Percentiles rank a stretch among this genome's conserved stretches.
Conservation (phyloP, 2,888 invertebrate genomes). For the Scrobipalpa costella region DNA sequence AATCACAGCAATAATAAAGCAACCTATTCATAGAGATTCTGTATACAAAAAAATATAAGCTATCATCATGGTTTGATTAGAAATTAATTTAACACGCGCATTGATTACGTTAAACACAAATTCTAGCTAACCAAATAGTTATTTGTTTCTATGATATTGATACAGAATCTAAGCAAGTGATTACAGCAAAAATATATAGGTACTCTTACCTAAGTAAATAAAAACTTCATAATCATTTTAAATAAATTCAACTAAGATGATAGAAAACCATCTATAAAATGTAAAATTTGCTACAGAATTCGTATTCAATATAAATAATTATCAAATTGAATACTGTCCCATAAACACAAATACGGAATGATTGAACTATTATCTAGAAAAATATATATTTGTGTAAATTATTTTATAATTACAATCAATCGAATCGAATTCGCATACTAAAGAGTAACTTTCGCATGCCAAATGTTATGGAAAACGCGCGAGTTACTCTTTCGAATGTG, state of each 20-base stretch:
- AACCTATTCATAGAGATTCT: constrained; percentile 13
- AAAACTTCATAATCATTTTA: neutral
- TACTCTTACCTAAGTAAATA: neutral
- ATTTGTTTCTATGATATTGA: neutral
- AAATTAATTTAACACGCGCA: neutral
- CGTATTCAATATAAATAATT: neutral
- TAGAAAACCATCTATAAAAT: neutral
- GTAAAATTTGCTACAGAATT: neutral
- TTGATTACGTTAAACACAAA: neutral
- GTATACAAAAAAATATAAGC: too few relatives aligned
- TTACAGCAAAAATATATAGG: neutral
- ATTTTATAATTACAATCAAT: too few relatives aligned
- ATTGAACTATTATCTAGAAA: neutral
- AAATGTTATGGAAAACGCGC: too few relatives aligned
- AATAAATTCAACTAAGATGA: neutral
- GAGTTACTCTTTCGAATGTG: too few relatives aligned
- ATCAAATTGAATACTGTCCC: neutral
- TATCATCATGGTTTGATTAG: too few relatives aligned
- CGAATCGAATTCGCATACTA: too few relatives aligned
- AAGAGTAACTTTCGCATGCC: too few relatives aligned
- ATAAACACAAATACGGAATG: neutral
- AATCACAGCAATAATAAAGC: constrained; percentile 25
- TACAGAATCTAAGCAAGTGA: neutral
- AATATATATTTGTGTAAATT: neutral
- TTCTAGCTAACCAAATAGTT: neutral